Evolutionary conservation across 1,140 invertebrate species (phyloP).

Genomic region (Lepidurus couesii): DNA sequence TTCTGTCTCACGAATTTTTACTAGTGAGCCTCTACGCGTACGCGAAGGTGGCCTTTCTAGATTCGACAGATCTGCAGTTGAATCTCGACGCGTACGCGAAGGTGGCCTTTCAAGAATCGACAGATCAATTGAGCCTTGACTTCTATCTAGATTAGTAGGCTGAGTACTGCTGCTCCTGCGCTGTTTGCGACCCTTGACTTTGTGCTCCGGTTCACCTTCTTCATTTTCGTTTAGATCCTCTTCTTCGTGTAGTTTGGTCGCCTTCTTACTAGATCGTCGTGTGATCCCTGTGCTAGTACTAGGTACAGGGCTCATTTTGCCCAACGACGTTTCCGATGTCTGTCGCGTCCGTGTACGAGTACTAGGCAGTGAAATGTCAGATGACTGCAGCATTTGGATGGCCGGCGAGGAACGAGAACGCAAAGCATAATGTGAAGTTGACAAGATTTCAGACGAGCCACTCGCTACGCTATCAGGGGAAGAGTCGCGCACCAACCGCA

Average conservation of each 20-base stretch:
- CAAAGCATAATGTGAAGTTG: neutral
- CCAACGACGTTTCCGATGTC: neutral
- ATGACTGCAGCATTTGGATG: neutral
- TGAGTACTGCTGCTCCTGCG: neutral
- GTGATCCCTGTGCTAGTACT: neutral
- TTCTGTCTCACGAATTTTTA: neutral
- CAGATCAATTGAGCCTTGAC: neutral
- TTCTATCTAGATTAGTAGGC: neutral
- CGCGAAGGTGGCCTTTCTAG: neutral
- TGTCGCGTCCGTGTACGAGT: neutral
- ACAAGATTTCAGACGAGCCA: neutral
- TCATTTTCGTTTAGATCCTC: neutral
- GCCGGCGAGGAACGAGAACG: neutral
- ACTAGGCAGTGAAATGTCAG: neutral
- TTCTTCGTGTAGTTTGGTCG: neutral
- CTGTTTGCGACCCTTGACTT: neutral
- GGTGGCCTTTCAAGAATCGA: neutral
- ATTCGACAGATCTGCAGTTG: neutral
- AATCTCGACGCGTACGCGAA: neutral
- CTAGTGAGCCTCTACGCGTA: neutral
- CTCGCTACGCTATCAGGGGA: neutral
- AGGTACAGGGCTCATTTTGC: neutral
- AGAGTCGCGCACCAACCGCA: neutral
- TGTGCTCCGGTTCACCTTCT: neutral
- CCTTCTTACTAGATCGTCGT: neutral